Evolutionary conservation across 2,888 invertebrate species (phyloP).

Genomic region (Margaritifera margaritifera): DNA sequence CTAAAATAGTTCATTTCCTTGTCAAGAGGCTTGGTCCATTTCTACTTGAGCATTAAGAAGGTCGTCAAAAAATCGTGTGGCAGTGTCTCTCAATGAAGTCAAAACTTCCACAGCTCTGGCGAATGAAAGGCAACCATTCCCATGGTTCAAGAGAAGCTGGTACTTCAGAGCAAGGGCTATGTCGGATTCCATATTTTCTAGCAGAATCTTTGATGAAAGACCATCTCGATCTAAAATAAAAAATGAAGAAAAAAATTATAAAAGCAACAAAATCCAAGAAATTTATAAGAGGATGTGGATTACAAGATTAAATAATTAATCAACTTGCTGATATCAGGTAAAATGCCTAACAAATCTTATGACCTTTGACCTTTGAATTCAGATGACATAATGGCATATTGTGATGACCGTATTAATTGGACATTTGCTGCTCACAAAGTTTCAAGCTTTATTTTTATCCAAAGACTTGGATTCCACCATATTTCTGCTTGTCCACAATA

Average conservation of each 20-base stretch:
- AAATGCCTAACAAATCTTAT: no score
- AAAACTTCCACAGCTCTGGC: conserved; percentile 55
- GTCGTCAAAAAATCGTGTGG: conserved; percentile 52
- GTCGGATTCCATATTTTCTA: conserved; percentile 63
- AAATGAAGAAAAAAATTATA: background rate
- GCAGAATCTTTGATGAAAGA: conserved; percentile 31
- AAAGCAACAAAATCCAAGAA: no score
- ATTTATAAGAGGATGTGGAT: no score
- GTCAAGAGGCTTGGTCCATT: conserved; percentile 28
- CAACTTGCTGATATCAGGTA: no score
- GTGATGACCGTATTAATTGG: no score
- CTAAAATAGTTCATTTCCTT: background rate
- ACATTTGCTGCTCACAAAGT: no score
- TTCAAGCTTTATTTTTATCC: no score
- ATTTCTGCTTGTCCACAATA: no score
- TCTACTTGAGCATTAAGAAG: conserved; percentile 59
- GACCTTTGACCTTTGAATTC: no score
- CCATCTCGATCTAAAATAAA: conserved; percentile 51
- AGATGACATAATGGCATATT: no score
- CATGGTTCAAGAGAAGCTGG: conserved; percentile 63
- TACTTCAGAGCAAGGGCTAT: conserved; percentile 62
- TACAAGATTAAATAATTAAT: no score
- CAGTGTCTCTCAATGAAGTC: conserved; percentile 52
- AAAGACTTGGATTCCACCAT: no score
- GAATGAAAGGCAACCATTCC: conserved; percentile 49